phyloP scores from a whole-genome alignment of 2,797 vertebrate species.

The Semaprochilodus insignis region DNA sequence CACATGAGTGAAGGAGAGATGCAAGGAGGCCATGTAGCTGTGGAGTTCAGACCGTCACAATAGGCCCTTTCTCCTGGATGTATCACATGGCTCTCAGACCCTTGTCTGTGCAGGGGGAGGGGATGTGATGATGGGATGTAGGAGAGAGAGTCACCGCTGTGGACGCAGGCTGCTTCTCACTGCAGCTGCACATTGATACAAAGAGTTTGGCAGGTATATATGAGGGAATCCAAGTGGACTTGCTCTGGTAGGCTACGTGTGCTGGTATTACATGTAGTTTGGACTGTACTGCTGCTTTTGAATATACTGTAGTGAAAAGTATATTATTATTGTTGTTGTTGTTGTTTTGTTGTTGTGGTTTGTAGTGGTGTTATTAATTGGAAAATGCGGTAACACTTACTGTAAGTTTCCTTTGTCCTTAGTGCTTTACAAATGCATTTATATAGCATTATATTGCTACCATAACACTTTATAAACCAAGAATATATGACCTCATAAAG shows the following conservation, averaged over 20 bases:
- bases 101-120: constrained; percentile 21
- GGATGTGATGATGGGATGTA: constrained; percentile 23
- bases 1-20: constrained; percentile 42
- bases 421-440: too few relatives aligned
- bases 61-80: constrained; percentile 43
- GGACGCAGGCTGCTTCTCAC: background rate
- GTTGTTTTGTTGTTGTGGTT: too few relatives aligned
- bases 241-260: constrained; percentile 3
- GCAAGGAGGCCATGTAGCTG: constrained; percentile 22
- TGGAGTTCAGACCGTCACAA: constrained; percentile 37
- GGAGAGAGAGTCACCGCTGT: constrained; percentile 10
- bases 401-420: too few relatives aligned
- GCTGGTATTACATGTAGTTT: background rate
- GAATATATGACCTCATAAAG: too few relatives aligned
- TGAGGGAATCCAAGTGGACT: background rate
- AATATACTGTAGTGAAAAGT: background rate
- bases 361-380: too few relatives aligned
- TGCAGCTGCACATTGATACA: constrained; percentile 3
- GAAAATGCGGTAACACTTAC: too few relatives aligned
- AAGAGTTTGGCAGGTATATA: constrained; percentile 18
- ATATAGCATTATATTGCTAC: too few relatives aligned
- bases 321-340: background rate
- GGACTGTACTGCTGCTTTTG: background rate
- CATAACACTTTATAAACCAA: too few relatives aligned
- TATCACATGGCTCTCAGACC: constrained; percentile 48